Base-by-base conservation (phyloP, 53 echinoderm and acorn worm species). In the Patiria pectinifera region DNA sequence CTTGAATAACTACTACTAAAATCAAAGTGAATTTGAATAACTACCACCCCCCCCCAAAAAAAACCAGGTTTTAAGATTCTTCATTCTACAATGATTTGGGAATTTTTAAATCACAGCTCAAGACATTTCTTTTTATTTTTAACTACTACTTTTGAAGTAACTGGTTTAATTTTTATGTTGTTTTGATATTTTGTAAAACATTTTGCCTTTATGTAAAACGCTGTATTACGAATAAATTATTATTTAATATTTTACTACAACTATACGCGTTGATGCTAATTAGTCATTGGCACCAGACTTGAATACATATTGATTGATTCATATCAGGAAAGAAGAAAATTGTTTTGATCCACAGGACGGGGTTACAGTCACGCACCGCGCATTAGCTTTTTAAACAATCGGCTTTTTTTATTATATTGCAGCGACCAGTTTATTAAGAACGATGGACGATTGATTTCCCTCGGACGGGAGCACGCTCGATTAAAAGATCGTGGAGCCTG, bases 351-450 rank as follows among this genome's bases (percentile, higher is more conserved):
- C 16, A 45, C 61, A 45, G 48, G n/a, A n/a, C 24, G 44, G 23
- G 23, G 69, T 19, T 35, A 79, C 24, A 61, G 90, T 90, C 90
- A 90, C 81, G 82, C 77, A 90, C 81, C 11, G 23, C 46, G 70
- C 90, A 69, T 69, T 81, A 81, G 90, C 82, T 90, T 90, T 90
- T 79, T 90, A 80, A 90, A 90, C 90, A 90, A 77, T 80, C 70
- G 8, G 70, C 77, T 35, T 78, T 78, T 59, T 58, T 3, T 35
- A 6, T 45, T 35, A 26, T 1, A 6, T 78, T 78, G 24, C 45
- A 4, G 63, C 76, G 59, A 43, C 45, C 26, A 16, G 19, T 11
- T 61, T 76, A 78, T 88, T 25, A 87, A 87, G 87, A 44, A 35
- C 88, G 45, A 18, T 5, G 88, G 35, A 16, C 26, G 59, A 88